These are phyloP conservation scores for Ochropacha duplaris DNA, from an alignment of 2,888 invertebrate genomes.

Conservation along the genomic window DNA sequence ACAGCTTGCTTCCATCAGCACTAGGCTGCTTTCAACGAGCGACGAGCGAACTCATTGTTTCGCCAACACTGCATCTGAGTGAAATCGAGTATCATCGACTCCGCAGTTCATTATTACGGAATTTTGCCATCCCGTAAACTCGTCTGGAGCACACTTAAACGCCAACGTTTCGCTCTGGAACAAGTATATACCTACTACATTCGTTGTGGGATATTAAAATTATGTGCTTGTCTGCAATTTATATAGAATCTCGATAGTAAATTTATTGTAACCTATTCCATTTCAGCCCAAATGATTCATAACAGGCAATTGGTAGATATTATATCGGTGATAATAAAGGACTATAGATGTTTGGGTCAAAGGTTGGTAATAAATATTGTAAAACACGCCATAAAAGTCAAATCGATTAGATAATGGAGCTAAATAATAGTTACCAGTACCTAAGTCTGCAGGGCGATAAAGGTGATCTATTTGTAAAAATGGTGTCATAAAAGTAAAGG, in stretches of 20 bases:
- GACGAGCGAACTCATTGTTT: conserved; percentile 47
- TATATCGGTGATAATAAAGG: neutral
- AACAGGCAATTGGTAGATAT: neutral
- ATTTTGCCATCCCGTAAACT: conserved; percentile 34
- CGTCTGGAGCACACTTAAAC: conserved; percentile 29
- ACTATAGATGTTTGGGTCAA: neutral
- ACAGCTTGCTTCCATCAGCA: neutral
- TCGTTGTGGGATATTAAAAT: conserved; percentile 27
- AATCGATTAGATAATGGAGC: neutral
- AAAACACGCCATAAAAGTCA: neutral
- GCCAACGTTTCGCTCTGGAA: conserved; percentile 10
- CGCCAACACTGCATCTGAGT: conserved; percentile 56
- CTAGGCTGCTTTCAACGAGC: neutral
- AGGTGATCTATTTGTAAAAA: neutral
- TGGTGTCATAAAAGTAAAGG: neutral
- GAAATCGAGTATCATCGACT: conserved; percentile 56
- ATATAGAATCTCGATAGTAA: neutral
- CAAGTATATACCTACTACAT: conserved; percentile 9
- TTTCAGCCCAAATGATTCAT: neutral
- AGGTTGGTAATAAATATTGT: neutral
- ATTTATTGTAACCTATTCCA: neutral
- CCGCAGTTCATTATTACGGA: conserved; percentile 47
- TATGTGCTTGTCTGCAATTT: conserved; percentile 7
- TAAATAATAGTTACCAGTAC: neutral
- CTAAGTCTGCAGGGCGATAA: neutral